These are phyloP conservation scores for Amyelois transitella DNA, from an alignment of 1,140 invertebrate species.

Conservation along the genomic window DNA sequence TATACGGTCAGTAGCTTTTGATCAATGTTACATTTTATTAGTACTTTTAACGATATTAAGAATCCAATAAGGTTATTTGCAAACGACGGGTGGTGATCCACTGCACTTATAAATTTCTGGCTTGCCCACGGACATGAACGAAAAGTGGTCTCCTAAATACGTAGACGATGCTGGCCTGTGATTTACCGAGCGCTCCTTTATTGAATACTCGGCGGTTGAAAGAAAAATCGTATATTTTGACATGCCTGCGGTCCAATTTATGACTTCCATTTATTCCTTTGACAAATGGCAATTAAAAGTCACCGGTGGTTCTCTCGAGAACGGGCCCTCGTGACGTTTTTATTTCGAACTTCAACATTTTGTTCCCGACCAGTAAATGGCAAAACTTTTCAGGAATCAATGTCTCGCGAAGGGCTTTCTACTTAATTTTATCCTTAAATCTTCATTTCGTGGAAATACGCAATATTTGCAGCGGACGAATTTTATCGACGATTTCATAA, in stretches of 20 bases:
- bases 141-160: constrained; percentile 31
- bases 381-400: constrained; percentile 5
- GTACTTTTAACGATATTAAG: too few species aligned
- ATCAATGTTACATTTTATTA: too few species aligned
- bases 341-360: constrained; percentile 9
- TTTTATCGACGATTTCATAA: not conserved
- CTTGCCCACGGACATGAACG: too few species aligned
- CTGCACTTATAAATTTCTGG: too few species aligned
- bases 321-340: constrained; percentile 10
- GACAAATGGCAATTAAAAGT: constrained; percentile 60
- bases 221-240: constrained; percentile 69
- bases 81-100: too few species aligned
- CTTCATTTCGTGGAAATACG: not conserved
- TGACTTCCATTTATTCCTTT: constrained; percentile 50
- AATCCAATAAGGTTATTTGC: too few species aligned
- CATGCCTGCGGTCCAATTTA: constrained; percentile 47
- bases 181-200: constrained; percentile 60
- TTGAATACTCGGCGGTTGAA: constrained; percentile 58
- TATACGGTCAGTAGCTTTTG: too few species aligned
- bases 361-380: not conserved
- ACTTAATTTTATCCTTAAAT: too few species aligned
- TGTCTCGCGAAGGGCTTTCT: not conserved
- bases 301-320: constrained; percentile 16
- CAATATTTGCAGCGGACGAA: not conserved
- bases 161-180: constrained; percentile 34